A percentile compares a stretch with the other conserved stretches of the same genome.
These are phyloP conservation scores for Amorpha juglandis DNA, from an alignment of 2,888 invertebrate genomes.

Conservation along the genomic window DNA sequence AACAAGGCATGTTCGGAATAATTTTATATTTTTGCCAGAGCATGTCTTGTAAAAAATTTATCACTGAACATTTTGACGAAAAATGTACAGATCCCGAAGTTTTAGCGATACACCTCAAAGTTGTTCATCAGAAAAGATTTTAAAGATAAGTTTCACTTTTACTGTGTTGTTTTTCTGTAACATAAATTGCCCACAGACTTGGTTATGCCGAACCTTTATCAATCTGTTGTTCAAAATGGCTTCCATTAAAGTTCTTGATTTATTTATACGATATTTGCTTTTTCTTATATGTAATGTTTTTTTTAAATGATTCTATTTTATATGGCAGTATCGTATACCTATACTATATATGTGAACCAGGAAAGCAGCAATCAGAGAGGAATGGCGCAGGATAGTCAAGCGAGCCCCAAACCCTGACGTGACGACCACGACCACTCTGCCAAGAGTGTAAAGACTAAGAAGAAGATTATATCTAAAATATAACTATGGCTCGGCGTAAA, in stretches of 20 bases:
- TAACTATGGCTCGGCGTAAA: too few relatives aligned
- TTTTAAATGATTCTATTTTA: too few relatives aligned
- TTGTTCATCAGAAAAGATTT: background rate
- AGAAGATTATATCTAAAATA: too few relatives aligned
- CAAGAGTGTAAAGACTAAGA: too few relatives aligned
- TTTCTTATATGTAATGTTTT: too few relatives aligned
- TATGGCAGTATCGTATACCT: too few relatives aligned
- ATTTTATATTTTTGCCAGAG: background rate
- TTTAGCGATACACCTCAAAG: constrained; percentile 15
- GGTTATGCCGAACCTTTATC: background rate
- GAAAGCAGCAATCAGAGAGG: too few relatives aligned
- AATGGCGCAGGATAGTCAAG: too few relatives aligned
- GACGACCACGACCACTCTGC: too few relatives aligned
- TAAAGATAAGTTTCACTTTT: background rate
- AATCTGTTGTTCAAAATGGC: background rate
- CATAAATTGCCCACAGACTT: background rate
- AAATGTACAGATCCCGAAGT: background rate
- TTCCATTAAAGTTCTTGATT: background rate
- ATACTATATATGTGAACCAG: too few relatives aligned
- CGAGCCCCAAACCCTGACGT: too few relatives aligned
- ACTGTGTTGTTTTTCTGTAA: background rate
- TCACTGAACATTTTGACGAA: background rate
- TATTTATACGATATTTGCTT: too few relatives aligned
- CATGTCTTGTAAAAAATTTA: background rate
- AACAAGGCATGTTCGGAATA: background rate